Conservation (phyloP, 2,888 invertebrate species). For the Zaprionus bogoriensis region DNA sequence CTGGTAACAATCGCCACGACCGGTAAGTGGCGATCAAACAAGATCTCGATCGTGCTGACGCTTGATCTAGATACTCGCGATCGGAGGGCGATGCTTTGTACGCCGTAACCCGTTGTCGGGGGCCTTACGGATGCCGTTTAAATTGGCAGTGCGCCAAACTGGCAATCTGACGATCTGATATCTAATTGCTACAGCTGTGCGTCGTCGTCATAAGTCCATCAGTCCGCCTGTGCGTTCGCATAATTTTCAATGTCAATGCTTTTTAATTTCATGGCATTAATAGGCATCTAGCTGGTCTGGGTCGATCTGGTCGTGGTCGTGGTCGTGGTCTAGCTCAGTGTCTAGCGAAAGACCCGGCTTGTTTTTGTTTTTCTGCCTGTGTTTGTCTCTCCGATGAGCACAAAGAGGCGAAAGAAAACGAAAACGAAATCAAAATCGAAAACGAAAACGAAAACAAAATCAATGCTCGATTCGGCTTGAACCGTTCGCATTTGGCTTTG, state of each 20-base stretch:
- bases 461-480: constrained; percentile 32
- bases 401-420: constrained; percentile 11
- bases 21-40: not conserved
- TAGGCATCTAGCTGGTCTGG: constrained; percentile 32
- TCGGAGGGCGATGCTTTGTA: not conserved
- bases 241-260: constrained; percentile 74
- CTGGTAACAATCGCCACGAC: not conserved
- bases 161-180: not conserved
- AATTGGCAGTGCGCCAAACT: too few species aligned
- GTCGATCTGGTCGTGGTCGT: constrained; percentile 24
- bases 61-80: not conserved
- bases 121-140: too few species aligned
- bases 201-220: not conserved
- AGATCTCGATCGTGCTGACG: not conserved
- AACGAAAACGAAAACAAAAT: constrained; percentile 50
- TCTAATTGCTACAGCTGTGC: not conserved
- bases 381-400: constrained; percentile 27
- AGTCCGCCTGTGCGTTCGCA: constrained; percentile 43
- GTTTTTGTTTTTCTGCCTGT: constrained; percentile 8
- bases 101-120: not conserved
- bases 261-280: constrained; percentile 67
- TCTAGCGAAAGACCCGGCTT: constrained; percentile 16
- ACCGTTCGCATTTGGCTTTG: constrained; percentile 20
- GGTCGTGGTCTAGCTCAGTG: constrained; percentile 12
- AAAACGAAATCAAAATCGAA: not conserved